Base-by-base conservation (phyloP, 2,797 vertebrate species). In the Schizopygopsis pylzovi region DNA sequence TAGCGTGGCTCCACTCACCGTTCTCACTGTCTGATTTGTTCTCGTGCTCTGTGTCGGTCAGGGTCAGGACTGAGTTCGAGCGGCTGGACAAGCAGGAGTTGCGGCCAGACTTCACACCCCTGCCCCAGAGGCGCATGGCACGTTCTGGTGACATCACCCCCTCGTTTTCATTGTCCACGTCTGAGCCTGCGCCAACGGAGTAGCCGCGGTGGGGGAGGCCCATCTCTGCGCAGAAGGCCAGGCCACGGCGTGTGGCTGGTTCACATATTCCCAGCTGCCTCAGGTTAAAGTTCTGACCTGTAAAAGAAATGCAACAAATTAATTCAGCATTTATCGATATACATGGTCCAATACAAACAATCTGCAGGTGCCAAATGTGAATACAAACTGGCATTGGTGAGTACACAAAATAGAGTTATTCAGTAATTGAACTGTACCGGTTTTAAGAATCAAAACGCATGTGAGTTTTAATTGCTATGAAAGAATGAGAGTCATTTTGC, bases 21-120 rank as follows among this genome's bases (percentile, higher is more conserved):
- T 94, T 98, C 91, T 99, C 98, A 91, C 97, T 99, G 97, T 99
- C 98, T 0, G 98, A 99, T 94, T 99, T 99, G 96, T 99, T 99
- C 78, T 99, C 98, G 0, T 98, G 98, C 91, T 99, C 98, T 0
- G 98, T 99, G 93, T 99, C 98, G 7, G 98, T 99, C 59, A 99
- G 97, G 18, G 98, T 99, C 92, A 99, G 96, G 88, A 96, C 97
- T 1, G 98, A 99, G 96, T 99, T 99, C 94, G 98, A 99, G 89
- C 98, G 97, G 92, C 98, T 99, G 79, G 98, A 99, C 89, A 98
- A 95, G 93, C 98, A 99, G 94, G 98, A 99, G 90, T 96, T 98
- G 93, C 96, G 96, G 87, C 96, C 97, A 18, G 96, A 96, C 91
- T 97, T 97, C 91, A 97, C 97, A 77, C 97, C 98, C 72, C 97